These are phyloP conservation scores for Hydrophis major DNA, from an alignment of 2,797 vertebrate species.

Conservation along the genomic window DNA sequence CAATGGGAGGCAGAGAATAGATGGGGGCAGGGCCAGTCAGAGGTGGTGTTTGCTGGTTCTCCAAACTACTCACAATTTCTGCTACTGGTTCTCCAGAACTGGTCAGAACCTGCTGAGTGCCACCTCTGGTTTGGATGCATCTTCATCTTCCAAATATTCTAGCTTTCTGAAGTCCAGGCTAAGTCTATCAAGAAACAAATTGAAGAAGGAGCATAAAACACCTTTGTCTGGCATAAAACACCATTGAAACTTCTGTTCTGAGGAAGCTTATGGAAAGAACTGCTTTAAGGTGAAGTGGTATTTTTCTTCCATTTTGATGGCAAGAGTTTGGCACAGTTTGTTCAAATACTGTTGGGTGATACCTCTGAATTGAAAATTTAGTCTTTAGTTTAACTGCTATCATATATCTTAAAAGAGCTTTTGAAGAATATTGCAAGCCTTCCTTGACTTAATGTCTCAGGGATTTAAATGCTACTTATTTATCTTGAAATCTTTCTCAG, in stretches of 20 bases:
- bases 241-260: not conserved
- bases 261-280: not conserved
- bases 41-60: too few relatives aligned
- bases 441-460: not conserved
- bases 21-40: too few relatives aligned
- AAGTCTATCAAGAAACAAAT: constrained; percentile 43
- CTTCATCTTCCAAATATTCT: not conserved
- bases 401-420: not conserved
- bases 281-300: not conserved
- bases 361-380: not conserved
- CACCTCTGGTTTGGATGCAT: not conserved
- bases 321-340: not conserved
- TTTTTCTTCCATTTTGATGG: too few relatives aligned
- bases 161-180: constrained; percentile 33
- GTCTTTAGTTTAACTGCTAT: not conserved
- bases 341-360: not conserved
- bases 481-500: not conserved
- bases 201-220: not conserved
- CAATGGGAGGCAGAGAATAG: too few relatives aligned
- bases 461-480: not conserved
- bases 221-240: not conserved
- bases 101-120: too few relatives aligned
- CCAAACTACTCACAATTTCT: too few relatives aligned
- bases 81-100: too few relatives aligned
- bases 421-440: not conserved